A percentile compares a stretch with the other conserved stretches of the same genome.
Conservation (phyloP, 2,888 invertebrate genomes). For the Lagria hirta region DNA sequence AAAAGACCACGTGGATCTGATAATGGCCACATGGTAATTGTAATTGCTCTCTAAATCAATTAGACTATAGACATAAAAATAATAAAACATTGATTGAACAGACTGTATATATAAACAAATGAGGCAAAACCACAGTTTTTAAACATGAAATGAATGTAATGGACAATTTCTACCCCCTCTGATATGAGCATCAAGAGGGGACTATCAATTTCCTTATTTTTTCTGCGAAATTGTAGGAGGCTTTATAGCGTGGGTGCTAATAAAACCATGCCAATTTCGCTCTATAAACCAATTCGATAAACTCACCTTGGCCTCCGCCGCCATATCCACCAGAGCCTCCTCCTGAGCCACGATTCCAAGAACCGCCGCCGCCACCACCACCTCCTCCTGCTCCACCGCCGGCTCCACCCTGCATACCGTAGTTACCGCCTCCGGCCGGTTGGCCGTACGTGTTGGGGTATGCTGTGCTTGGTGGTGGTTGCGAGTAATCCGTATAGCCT, state of each 20-base stretch:
- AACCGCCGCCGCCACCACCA: conserved; percentile 37
- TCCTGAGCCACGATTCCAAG: conserved; percentile 38
- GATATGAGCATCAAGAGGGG: conserved; percentile 45
- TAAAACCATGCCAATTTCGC: conserved; percentile 51
- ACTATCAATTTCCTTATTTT: conserved; percentile 49
- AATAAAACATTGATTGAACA: too few relatives aligned
- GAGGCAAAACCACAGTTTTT: not conserved
- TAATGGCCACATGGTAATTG: too few relatives aligned
- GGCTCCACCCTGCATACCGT: conserved; percentile 32
- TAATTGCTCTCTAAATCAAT: too few relatives aligned
- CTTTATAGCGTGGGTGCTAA: conserved; percentile 30
- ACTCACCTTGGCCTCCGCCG: conserved; percentile 42
- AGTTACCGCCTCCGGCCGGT: conserved; percentile 32
- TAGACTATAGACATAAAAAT: too few relatives aligned
- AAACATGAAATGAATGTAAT: conserved; percentile 35
- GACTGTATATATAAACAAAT: too few relatives aligned
- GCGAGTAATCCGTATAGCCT: conserved; percentile 47
- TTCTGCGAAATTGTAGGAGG: conserved; percentile 51
- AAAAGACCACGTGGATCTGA: too few relatives aligned
- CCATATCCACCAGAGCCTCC: conserved; percentile 40
- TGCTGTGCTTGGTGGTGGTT: conserved; percentile 46
- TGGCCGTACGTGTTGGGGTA: conserved; percentile 39
- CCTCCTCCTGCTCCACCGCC: conserved; percentile 35
- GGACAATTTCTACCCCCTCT: conserved; percentile 49
- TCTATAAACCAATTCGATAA: conserved; percentile 1